A percentile compares a stretch with the other conserved stretches of the same genome.
Conservation (phyloP, 2,113 vertebrate species). For the Gasterosteus nipponicus region DNA sequence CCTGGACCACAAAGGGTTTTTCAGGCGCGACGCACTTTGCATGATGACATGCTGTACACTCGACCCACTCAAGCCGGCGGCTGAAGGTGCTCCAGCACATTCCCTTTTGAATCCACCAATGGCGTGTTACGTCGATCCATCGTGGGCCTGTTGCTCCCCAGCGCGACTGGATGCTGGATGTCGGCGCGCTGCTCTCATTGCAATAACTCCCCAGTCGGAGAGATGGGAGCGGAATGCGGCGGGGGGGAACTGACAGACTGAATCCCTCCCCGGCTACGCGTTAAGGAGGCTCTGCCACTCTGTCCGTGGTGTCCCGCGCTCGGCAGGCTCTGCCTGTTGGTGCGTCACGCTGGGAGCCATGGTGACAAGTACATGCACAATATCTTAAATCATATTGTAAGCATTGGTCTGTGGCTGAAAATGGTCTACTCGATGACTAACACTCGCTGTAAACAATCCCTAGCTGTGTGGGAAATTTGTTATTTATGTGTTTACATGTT, state of each 20-base stretch:
- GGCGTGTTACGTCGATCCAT: conserved; percentile 55
- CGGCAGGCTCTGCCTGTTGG: conserved; percentile 13
- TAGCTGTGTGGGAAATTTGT: background rate
- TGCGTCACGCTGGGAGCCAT: conserved; percentile 17
- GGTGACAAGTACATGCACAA: background rate
- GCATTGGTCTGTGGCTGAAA: background rate
- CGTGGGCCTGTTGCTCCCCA: conserved; percentile 37
- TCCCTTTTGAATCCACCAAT: conserved; percentile 34
- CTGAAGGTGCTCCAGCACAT: conserved; percentile 11
- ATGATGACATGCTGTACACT: conserved; percentile 23
- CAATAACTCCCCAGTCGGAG: conserved; percentile 54
- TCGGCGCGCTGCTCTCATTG: conserved; percentile 36
- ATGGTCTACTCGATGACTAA: background rate
- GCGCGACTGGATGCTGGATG: conserved; percentile 20
- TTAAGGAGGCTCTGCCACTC: conserved; percentile 42
- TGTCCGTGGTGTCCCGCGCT: conserved; percentile 3
- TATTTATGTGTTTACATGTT: background rate
- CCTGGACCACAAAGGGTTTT: conserved; percentile 26
- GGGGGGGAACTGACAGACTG: conserved; percentile 37
- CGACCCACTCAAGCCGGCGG: conserved; percentile 6
- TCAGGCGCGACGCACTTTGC: conserved; percentile 32
- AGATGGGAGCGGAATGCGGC: conserved; percentile 58
- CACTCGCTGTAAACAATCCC: background rate
- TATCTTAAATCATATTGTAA: too few species aligned
- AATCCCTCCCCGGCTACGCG: conserved; percentile 48